Evolutionary conservation across 2,797 vertebrate genomes (phyloP), one percentile per base, ranked within the genome.

Genomic region (Chloroceryle amazona): DNA sequence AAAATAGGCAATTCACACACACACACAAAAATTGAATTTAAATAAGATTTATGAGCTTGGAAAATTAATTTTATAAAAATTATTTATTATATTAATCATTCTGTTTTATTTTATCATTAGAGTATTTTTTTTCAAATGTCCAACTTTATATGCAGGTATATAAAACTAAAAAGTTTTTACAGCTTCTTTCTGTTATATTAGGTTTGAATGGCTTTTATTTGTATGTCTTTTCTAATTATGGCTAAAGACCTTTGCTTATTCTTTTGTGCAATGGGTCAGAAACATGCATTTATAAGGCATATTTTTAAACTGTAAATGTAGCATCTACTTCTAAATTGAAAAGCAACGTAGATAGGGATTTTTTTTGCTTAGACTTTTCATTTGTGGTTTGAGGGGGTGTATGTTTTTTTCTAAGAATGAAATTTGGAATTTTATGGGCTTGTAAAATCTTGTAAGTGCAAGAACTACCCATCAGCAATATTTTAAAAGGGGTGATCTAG

Each of bases 31-130:
- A 97, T 97, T 91, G 93, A 97, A 96, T 98, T 98, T 97, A 98
- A 97, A 90, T 96, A 95, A 98, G 95, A 96, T 96, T 96, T 91
- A 96, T 92, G 97, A 86, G 97, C 95, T 95, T 97, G 79, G 93
- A 95, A 97, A 70, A 92, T 86, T 97, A 98, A 96, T 95, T 98
- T 98, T 98, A 97, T 98, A 97, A 97, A 91, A 97, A 97, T 97
- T 98, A 98, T 98, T 98, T 98, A 98, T 98, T 98, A 97, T 98
- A 98, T 98, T 98, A 97, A 98, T 91, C 97, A 97, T 98, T 98
- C 97, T 97, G 91, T 96, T 97, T 94, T 98, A 97, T 97, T 97
- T 94, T 98, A 97, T 97, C 97, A 97, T 97, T 97, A 90, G 92
- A 52, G 90, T 80, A 85, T 96, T 97, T 68, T 96, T 96, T 96